Evolutionary conservation across 1,140 invertebrate species (phyloP).

Genomic region (Drosophila jambulina): DNA sequence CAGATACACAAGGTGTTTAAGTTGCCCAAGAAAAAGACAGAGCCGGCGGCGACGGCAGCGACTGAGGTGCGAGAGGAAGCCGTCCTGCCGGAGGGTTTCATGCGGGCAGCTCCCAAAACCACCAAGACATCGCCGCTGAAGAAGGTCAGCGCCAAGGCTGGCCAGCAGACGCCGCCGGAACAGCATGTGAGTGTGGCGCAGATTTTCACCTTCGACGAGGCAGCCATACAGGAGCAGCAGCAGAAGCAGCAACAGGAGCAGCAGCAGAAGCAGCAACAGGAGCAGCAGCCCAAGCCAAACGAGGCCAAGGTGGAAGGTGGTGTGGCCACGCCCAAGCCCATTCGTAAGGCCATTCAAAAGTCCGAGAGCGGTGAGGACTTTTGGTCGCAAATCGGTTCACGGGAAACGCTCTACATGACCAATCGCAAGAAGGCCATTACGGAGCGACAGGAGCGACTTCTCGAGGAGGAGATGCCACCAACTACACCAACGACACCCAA

Average conservation of each 20-base stretch:
- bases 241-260: slow-evolving; percentile 3
- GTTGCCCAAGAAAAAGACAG: slow-evolving; percentile 79
- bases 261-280: too few relatives aligned
- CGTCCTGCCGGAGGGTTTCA: slow-evolving; percentile 70
- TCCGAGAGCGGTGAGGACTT: slow-evolving; percentile 84
- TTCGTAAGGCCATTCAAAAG: slow-evolving; percentile 63
- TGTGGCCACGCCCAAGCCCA: slow-evolving; percentile 72
- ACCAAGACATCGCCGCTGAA: slow-evolving; percentile 68
- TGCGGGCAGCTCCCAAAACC: slow-evolving; percentile 64
- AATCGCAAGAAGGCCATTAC: slow-evolving; percentile 73
- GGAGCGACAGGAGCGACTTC: slow-evolving; percentile 51
- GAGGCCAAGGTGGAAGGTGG: slow-evolving; percentile 40
- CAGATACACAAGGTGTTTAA: slow-evolving; percentile 79
- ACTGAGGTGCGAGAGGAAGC: slow-evolving; percentile 12
- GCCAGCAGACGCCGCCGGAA: slow-evolving; percentile 2
- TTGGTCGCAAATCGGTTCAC: slow-evolving; percentile 77
- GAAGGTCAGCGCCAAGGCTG: slow-evolving; percentile 24
- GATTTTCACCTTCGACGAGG: slow-evolving; percentile 76
- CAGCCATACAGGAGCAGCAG: slow-evolving; percentile 47
- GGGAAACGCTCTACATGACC: slow-evolving; percentile 82
- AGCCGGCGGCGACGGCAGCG: not conserved
- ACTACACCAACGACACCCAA: slow-evolving; percentile 12
- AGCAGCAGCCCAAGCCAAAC: not conserved
- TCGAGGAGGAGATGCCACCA: slow-evolving; percentile 26
- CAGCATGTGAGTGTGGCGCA: slow-evolving; percentile 59